A percentile compares a stretch with the other conserved stretches of the same genome.
These are phyloP conservation scores for Caenorhabditis afra DNA, from an alignment of 2,888 invertebrate species.

Conservation along the genomic window DNA sequence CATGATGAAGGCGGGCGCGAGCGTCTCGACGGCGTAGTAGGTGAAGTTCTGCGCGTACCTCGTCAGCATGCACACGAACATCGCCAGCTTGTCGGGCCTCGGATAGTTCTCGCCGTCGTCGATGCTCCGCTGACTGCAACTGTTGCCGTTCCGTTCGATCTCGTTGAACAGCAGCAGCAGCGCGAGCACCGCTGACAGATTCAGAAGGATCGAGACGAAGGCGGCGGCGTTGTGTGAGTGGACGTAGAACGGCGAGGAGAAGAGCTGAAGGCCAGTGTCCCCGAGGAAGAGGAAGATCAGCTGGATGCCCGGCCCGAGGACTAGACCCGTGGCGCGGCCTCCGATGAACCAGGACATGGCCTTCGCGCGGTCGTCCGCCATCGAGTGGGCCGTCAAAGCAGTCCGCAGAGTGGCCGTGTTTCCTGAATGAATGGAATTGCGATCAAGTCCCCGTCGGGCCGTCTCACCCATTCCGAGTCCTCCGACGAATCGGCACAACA, in stretches of 20 bases:
- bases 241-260: slow-evolving; percentile 24
- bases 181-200: slow-evolving; percentile 27
- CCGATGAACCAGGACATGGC: slow-evolving; percentile 55
- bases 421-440: no score
- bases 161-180: slow-evolving; percentile 31
- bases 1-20: slow-evolving; percentile 54
- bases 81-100: slow-evolving; percentile 39
- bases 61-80: slow-evolving; percentile 58
- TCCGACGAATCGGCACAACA: slow-evolving; percentile 45
- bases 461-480: slow-evolving; percentile 52
- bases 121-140: slow-evolving; percentile 46
- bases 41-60: slow-evolving; percentile 57
- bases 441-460: no score
- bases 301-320: slow-evolving; percentile 53
- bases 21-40: slow-evolving; percentile 47
- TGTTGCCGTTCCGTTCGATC: slow-evolving; percentile 39
- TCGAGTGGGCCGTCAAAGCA: slow-evolving; percentile 38
- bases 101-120: slow-evolving; percentile 56
- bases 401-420: slow-evolving; percentile 49
- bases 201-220: slow-evolving; percentile 39
- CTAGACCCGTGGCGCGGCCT: slow-evolving; percentile 41
- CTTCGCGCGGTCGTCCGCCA: slow-evolving; percentile 45
- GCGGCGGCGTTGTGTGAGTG: slow-evolving; percentile 56
- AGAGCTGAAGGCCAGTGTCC: slow-evolving; percentile 34
- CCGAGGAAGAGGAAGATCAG: slow-evolving; percentile 42